Percentiles rank a stretch among this genome's conserved stretches.
Evolutionary conservation across 2,113 vertebrate species (phyloP).

Genomic region (Vulpes lagopus): DNA sequence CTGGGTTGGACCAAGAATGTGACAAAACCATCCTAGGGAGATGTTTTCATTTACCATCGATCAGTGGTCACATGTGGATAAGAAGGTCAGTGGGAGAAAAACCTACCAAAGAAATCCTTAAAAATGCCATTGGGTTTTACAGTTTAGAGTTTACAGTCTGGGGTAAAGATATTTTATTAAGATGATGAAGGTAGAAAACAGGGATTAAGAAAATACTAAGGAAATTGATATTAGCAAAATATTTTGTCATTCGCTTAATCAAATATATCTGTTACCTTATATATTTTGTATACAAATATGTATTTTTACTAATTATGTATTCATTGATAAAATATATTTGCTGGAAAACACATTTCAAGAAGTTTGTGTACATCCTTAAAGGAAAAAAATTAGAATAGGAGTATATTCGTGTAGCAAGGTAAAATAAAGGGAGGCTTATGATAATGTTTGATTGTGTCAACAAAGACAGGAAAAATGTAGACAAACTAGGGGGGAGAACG

Average conservation of each 20-base stretch:
- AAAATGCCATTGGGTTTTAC: neutral
- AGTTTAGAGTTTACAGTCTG: neutral
- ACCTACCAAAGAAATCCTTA: neutral
- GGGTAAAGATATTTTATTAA: slow-evolving; percentile 1
- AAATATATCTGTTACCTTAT: neutral
- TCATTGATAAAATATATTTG: neutral
- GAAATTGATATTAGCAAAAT: neutral
- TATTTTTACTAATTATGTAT: neutral
- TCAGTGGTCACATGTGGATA: neutral
- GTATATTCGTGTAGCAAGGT: neutral
- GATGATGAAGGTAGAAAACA: neutral
- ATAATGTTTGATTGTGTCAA: neutral
- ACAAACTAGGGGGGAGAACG: neutral
- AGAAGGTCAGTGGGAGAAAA: neutral
- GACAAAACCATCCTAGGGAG: neutral
- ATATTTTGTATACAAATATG: neutral
- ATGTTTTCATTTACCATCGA: neutral
- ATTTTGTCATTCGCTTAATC: neutral
- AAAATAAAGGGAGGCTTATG: neutral
- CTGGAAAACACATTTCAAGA: neutral
- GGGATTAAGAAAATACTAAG: neutral
- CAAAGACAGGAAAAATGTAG: neutral
- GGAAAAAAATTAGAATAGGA: neutral
- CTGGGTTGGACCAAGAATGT: neutral
- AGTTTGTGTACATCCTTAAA: neutral